A percentile compares a stretch with the other conserved stretches of the same genome.
Evolutionary conservation across 23 tunicate species (phyloP).

Genomic region (Trididemnum miniatum): DNA sequence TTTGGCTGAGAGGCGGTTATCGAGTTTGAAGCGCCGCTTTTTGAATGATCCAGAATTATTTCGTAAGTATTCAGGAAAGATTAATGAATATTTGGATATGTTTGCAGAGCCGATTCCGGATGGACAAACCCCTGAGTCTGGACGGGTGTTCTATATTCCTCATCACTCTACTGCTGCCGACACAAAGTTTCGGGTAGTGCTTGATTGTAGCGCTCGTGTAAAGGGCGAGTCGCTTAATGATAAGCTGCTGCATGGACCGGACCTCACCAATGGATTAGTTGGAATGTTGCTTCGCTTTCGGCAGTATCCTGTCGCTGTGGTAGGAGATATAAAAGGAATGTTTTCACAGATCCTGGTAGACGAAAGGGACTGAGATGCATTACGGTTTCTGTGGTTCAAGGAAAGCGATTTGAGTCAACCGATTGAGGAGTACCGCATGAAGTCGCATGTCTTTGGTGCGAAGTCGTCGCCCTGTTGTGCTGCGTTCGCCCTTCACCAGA

Average conservation of each 20-base stretch:
- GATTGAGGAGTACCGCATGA: background rate
- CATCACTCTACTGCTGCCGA: background rate
- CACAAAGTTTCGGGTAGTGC: background rate
- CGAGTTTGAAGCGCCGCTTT: background rate
- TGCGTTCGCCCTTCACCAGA: background rate
- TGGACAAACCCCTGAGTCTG: background rate
- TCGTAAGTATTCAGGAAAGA: background rate
- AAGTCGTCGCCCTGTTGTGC: background rate
- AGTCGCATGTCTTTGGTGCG: background rate
- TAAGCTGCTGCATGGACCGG: too few species aligned
- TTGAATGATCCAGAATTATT: background rate
- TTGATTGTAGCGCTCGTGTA: background rate
- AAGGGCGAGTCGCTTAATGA: background rate
- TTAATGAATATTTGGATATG: background rate
- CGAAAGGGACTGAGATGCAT: too few species aligned
- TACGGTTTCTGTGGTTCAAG: background rate
- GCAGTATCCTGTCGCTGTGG: too few species aligned
- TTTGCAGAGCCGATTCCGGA: background rate
- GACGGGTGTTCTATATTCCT: background rate
- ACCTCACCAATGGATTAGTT: too few species aligned
- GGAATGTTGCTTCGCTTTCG: too few species aligned
- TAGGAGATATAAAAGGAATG: too few species aligned
- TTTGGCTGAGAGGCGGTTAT: background rate
- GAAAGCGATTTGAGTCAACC: background rate
- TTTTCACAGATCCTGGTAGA: too few species aligned